Evolutionary conservation across 2,797 vertebrate species (phyloP).

Genomic region (Artibeus lituratus): DNA sequence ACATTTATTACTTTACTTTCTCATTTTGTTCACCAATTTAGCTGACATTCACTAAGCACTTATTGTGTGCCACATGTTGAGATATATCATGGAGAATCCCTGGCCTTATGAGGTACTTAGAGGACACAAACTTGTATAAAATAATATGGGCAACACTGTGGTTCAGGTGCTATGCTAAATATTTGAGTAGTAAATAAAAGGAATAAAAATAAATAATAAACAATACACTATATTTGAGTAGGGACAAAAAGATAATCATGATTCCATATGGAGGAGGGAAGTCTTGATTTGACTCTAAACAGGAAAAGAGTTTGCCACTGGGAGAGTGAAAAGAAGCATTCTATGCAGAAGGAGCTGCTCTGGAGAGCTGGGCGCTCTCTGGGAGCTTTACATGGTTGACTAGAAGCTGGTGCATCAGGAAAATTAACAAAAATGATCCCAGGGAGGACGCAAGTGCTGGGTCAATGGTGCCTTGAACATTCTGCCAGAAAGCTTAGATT

Average conservation of each 20-base stretch:
- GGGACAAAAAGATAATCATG: background rate
- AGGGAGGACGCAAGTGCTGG: background rate
- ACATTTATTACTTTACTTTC: background rate
- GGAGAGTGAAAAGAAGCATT: background rate
- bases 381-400: background rate
- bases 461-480: background rate
- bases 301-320: background rate
- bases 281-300: background rate
- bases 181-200: background rate
- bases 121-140: background rate
- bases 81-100: background rate
- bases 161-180: background rate
- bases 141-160: background rate
- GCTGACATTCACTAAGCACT: background rate
- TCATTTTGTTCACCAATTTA: background rate
- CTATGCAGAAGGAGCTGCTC: background rate
- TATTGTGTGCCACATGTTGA: background rate
- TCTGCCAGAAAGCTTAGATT: constrained; percentile 20
- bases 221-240: background rate
- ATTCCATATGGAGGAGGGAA: background rate
- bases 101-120: background rate
- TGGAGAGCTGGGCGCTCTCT: background rate
- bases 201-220: background rate
- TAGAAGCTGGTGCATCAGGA: background rate
- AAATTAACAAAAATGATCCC: background rate